A percentile compares a stretch with the other conserved stretches of the same genome.
Conservation (phyloP, 2,888 invertebrate genomes). For the Drosophila macrospina region DNA sequence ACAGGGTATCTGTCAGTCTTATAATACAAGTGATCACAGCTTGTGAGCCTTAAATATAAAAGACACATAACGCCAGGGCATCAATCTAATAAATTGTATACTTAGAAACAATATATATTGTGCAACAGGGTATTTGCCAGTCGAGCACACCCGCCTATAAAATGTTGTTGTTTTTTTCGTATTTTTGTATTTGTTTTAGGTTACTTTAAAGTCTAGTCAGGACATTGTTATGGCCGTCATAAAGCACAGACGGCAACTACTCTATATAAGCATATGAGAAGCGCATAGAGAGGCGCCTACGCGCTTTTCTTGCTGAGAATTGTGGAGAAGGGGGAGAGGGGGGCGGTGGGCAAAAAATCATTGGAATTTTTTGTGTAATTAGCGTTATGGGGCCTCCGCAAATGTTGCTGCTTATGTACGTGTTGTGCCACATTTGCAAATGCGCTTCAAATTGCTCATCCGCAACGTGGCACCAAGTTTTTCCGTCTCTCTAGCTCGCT, state of each 20-base stretch:
- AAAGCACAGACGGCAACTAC: conserved; percentile 43
- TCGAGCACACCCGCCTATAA: no score
- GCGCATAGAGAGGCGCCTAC: conserved; percentile 15
- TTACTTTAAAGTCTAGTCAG: conserved; percentile 28
- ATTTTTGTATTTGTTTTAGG: neutral
- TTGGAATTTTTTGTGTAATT: conserved; percentile 58
- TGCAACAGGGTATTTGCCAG: conserved; percentile 2
- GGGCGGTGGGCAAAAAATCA: conserved; percentile 36
- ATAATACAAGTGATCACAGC: no score
- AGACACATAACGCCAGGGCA: no score
- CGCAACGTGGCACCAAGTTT: conserved; percentile 34
- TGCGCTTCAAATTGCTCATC: conserved; percentile 63
- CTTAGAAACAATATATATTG: neutral
- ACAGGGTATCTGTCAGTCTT: no score
- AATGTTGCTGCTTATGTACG: conserved; percentile 65
- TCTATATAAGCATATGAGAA: conserved; percentile 19
- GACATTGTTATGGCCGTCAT: conserved; percentile 21
- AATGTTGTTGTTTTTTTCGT: neutral
- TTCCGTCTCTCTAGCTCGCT: neutral
- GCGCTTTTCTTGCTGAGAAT: conserved; percentile 14
- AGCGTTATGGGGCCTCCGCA: conserved; percentile 47
- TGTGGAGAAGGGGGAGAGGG: conserved; percentile 15
- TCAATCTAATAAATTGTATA: neutral
- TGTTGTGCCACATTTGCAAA: conserved; percentile 65
- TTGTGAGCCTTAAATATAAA: no score